These are phyloP conservation scores for Petrocephalus schoutedeni DNA, from an alignment of 2,797 vertebrate species.

Conservation along the genomic window DNA sequence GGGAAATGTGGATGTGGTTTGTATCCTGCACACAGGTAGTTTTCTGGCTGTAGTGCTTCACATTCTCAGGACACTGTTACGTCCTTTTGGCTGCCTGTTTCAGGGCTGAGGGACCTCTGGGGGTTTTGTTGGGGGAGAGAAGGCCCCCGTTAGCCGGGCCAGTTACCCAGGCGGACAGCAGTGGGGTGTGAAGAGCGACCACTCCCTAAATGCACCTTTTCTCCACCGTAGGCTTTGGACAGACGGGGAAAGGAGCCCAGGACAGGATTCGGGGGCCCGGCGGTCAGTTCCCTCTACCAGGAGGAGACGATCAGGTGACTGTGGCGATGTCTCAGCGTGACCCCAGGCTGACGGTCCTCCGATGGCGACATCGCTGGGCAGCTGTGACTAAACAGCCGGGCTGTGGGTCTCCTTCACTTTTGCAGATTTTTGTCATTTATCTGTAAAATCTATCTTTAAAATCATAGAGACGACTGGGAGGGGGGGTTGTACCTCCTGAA, in stretches of 20 bases:
- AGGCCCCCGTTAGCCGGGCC: background rate
- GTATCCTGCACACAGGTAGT: background rate
- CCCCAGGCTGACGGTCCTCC: background rate
- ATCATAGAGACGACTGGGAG: background rate
- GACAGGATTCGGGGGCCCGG: conserved; percentile 79
- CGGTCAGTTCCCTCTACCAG: conserved; percentile 90
- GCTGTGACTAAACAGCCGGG: background rate
- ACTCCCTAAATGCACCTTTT: conserved; percentile 12
- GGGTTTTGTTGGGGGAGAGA: background rate
- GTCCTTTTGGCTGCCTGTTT: background rate
- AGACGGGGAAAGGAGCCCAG: conserved; percentile 73
- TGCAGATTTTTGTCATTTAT: background rate
- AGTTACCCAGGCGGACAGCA: background rate
- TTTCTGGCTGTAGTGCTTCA: background rate
- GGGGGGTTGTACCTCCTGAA: background rate
- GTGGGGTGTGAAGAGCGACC: background rate
- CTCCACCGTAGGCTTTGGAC: conserved; percentile 58
- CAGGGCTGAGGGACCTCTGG: background rate
- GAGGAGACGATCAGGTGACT: conserved; percentile 91
- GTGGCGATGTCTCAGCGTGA: background rate
- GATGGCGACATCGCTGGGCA: background rate
- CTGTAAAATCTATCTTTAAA: background rate
- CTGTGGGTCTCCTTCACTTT: background rate
- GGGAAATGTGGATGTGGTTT: background rate
- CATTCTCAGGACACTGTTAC: background rate